Base-by-base conservation (phyloP, 2,888 invertebrate species). In the Amorpha juglandis region DNA sequence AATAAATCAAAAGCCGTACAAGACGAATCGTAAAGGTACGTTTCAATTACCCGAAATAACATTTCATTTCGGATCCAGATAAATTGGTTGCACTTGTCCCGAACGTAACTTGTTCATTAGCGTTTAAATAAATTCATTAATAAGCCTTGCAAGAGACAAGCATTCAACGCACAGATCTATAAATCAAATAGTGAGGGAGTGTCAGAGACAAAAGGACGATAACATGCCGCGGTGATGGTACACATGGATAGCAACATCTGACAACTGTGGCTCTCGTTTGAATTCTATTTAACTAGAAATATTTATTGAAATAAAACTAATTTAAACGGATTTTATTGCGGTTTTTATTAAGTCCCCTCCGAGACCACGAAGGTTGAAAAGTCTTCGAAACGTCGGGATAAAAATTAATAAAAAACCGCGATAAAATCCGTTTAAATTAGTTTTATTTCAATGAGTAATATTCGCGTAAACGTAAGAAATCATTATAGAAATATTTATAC, bases 71-170 rank as follows among this genome's bases (percentile, higher is more conserved):
- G 78, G 81, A 81, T 84, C 81, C 83, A 90, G 87, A 91, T 92
- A 87, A 89, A 89, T 90, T 88, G 83, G 86, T 86, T 89, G 87
- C 86, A 92, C 92, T 92, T 92, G 92, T 91, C 86, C 80, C 78
- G 78, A 91, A 89, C 88, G 90, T 82, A 87, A 88, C 84, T 92
- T 89, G 90, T 92, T 93, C 92, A 92, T 93, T 93, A 92, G 87
- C 86, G 90, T 91, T 92, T 89, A 91, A 92, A 93, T 92, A 91
- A 92, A 92, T 91, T 92, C 92, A 92, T 93, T 93, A 92, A 93
- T 92, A 91, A 91, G 88, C 83, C 73, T 74, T 68, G 78, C 75
- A 74, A 80, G 88, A 89, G 91, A 92, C 91, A 90, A 86, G 85
- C 84, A 88, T 88, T 91, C 90, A 88, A 86, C 91, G 91, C 79